A percentile compares a stretch with the other conserved stretches of the same genome.
Conservation (phyloP, 2,888 invertebrate genomes). For the Drosophila helvetica region DNA sequence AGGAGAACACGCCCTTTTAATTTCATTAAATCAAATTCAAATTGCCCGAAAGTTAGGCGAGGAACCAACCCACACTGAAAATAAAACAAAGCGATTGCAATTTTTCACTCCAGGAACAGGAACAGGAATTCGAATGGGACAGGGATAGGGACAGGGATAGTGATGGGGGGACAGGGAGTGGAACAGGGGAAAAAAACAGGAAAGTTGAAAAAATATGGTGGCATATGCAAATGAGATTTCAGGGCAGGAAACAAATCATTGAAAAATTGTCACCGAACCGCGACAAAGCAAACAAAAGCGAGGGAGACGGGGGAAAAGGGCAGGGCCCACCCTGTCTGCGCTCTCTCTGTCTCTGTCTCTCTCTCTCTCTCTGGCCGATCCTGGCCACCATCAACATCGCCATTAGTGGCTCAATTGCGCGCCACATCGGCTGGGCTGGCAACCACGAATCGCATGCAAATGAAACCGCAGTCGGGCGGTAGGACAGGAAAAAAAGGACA, state of each 20-base stretch:
- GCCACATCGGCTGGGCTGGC: conserved; percentile 48
- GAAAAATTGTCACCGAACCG: conserved; percentile 81
- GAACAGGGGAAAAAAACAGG: conserved; percentile 11
- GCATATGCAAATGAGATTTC: conserved; percentile 78
- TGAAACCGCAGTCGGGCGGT: conserved; percentile 68
- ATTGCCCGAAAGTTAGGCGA: conserved; percentile 28
- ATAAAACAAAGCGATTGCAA: conserved; percentile 51
- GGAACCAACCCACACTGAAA: conserved; percentile 48
- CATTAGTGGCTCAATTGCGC: conserved; percentile 65
- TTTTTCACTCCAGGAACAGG: conserved; percentile 46
- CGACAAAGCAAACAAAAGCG: conserved; percentile 43
- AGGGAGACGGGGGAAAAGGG: conserved; percentile 47
- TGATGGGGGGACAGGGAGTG: background rate
- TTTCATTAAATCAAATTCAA: conserved; percentile 59
- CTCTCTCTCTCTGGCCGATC: conserved; percentile 24
- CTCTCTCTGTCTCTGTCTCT: background rate
- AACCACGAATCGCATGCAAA: conserved; percentile 77
- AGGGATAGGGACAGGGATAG: background rate
- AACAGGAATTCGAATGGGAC: background rate
- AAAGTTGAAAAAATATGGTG: conserved; percentile 63
- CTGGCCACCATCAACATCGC: conserved; percentile 63
- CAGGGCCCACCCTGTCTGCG: conserved; percentile 42
- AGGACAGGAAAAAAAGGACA: conserved; percentile 29
- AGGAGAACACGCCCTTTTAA: conserved; percentile 56
- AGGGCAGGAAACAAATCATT: conserved; percentile 78